A percentile compares a stretch with the other conserved stretches of the same genome.
Conservation (phyloP, 2,797 vertebrate species). For the Urophycis tenuis region DNA sequence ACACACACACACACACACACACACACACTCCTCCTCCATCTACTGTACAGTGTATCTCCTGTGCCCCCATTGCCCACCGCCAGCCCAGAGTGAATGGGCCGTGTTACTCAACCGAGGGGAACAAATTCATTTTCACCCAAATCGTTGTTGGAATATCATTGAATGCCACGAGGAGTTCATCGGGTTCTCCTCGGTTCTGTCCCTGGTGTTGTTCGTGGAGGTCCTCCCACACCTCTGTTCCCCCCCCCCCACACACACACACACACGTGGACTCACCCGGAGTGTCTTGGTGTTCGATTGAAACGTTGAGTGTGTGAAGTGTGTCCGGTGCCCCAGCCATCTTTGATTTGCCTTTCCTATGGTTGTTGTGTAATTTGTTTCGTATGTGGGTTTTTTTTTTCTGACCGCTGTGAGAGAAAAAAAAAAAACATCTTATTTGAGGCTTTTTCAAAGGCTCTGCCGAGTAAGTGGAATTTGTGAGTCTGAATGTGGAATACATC, state of each 20-base stretch:
- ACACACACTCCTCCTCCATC: neutral
- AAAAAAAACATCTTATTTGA: neutral
- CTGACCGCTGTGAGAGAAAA: constrained; percentile 3
- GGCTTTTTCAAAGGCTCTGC: neutral
- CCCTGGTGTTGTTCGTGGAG: too few species aligned
- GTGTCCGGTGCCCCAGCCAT: neutral
- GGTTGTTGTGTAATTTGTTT: neutral
- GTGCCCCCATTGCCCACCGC: constrained; percentile 37
- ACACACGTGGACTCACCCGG: too few species aligned
- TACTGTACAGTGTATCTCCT: constrained; percentile 16
- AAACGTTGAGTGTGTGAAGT: neutral
- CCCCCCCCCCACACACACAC: too few species aligned
- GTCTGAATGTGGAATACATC: constrained; percentile 17
- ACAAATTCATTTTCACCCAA: constrained; percentile 43
- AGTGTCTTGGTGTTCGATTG: neutral
- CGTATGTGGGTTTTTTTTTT: neutral
- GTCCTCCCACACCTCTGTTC: too few species aligned
- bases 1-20: neutral
- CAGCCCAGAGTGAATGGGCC: constrained; percentile 35
- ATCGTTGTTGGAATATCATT: constrained; percentile 29
- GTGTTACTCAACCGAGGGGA: constrained; percentile 45
- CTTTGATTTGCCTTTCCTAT: neutral
- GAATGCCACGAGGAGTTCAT: too few species aligned
- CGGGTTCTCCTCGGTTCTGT: neutral
- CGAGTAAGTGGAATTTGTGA: neutral